A percentile compares a stretch with the other conserved stretches of the same genome.
Evolutionary conservation across 2,888 invertebrate species (phyloP).

Genomic region (Watsonalla cultraria): DNA sequence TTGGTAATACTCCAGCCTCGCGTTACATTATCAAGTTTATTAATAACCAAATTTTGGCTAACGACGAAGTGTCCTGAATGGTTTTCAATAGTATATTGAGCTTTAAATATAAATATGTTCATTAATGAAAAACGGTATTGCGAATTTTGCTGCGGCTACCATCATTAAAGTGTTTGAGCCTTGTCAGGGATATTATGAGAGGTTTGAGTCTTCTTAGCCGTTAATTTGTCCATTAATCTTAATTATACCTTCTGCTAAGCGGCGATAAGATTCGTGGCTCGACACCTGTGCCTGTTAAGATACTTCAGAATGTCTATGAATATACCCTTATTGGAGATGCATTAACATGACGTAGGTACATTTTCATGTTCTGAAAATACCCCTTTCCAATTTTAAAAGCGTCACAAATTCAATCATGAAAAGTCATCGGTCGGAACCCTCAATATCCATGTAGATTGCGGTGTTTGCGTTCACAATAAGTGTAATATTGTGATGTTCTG

Average conservation of each 20-base stretch:
- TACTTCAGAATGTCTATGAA: background rate
- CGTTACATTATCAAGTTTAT: background rate
- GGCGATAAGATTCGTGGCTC: background rate
- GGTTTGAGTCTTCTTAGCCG: background rate
- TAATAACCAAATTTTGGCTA: background rate
- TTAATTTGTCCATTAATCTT: background rate
- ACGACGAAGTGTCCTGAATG: background rate
- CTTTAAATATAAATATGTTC: background rate
- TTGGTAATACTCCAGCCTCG: background rate
- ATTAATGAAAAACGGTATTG: background rate
- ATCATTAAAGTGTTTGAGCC: background rate
- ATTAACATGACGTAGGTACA: too few relatives aligned
- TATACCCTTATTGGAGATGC: background rate
- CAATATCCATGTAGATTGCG: conserved; percentile 3
- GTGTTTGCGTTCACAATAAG: conserved; percentile 32
- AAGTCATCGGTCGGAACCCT: conserved; percentile 10
- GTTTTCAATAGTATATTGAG: background rate
- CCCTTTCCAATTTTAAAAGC: background rate
- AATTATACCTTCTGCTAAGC: background rate
- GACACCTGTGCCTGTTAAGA: background rate
- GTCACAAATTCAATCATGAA: conserved; percentile 8
- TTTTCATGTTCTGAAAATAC: background rate
- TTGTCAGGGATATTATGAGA: background rate
- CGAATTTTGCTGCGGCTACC: background rate
- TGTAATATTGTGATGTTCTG: conserved; percentile 43